Percentiles rank a stretch among this genome's conserved stretches.
These are phyloP conservation scores for Syngnathoides biaculeatus DNA, from an alignment of 2,113 vertebrate genomes.

Conservation along the genomic window DNA sequence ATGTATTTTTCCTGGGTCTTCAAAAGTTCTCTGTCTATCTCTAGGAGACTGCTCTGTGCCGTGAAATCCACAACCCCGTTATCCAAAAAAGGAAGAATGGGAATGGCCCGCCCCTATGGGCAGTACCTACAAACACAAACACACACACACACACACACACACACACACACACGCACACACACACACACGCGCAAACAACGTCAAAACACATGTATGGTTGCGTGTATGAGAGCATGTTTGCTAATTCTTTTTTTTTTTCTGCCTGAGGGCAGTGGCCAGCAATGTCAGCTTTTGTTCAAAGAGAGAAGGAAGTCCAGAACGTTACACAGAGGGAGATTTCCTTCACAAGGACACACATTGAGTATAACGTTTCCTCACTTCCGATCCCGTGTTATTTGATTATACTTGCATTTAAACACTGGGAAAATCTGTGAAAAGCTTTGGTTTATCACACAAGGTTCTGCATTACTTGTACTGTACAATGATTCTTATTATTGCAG, in stretches of 20 bases:
- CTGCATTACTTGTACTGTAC: not conserved
- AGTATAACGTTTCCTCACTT: conserved; percentile 28
- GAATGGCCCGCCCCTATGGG: conserved; percentile 61
- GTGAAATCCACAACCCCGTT: conserved; percentile 58
- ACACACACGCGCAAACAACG: conserved; percentile 33
- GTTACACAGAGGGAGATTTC: conserved; percentile 8
- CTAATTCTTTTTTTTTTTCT: conserved; percentile 8
- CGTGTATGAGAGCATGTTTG: conserved; percentile 19
- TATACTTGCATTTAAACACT: conserved; percentile 22
- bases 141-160: conserved; percentile 24
- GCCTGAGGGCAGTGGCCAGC: conserved; percentile 13
- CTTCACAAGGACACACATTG: conserved; percentile 9
- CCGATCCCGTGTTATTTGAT: conserved; percentile 43
- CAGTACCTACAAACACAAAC: conserved; percentile 31
- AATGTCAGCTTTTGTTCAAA: conserved; percentile 32
- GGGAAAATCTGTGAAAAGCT: conserved; percentile 2
- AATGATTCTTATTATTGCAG: not conserved
- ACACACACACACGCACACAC: conserved; percentile 17
- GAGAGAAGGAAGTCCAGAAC: conserved; percentile 36
- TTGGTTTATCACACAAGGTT: not conserved
- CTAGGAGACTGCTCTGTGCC: conserved; percentile 57
- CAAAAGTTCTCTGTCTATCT: conserved; percentile 59
- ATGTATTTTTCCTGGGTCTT: conserved; percentile 22
- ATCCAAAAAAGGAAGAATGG: conserved; percentile 69
- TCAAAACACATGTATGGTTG: conserved; percentile 41